phyloP scores from a whole-genome alignment of 2,888 invertebrate genomes.

The Pollenia amentaria region DNA sequence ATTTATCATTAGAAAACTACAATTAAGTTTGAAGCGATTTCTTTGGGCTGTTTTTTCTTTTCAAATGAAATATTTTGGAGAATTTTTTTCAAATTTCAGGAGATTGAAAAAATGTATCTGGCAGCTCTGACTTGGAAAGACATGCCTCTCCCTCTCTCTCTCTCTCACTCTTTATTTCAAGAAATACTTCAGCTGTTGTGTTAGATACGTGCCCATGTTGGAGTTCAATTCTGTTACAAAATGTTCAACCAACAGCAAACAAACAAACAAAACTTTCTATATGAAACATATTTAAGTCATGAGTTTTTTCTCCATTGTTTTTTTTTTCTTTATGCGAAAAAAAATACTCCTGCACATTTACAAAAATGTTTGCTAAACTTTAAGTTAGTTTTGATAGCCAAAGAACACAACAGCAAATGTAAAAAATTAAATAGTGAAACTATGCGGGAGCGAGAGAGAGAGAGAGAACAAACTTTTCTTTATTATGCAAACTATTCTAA shows the following conservation, averaged over 20 bases:
- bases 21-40: too few species aligned
- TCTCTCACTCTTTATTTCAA: too few species aligned
- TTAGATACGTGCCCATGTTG: constrained; percentile 47
- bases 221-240: constrained; percentile 14
- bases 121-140: too few species aligned
- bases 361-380: constrained; percentile 67
- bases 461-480: constrained; percentile 64
- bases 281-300: constrained; percentile 55
- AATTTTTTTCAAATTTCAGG: too few species aligned
- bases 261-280: constrained; percentile 39
- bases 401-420: constrained; percentile 46
- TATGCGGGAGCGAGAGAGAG: neutral
- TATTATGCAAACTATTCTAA: constrained; percentile 71
- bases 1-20: too few species aligned
- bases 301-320: constrained; percentile 11
- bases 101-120: too few species aligned
- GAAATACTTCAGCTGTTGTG: constrained; percentile 1
- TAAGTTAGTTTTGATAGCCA: constrained; percentile 72
- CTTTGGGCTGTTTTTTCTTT: too few species aligned
- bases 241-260: neutral
- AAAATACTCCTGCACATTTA: constrained; percentile 31
- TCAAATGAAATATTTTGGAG: too few species aligned
- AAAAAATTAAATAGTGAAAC: constrained; percentile 31
- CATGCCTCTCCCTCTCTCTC: too few species aligned
- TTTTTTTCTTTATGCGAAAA: constrained; percentile 11